Evolutionary conservation across 2,888 invertebrate species (phyloP).

Genomic region (Euzetes globulus): DNA sequence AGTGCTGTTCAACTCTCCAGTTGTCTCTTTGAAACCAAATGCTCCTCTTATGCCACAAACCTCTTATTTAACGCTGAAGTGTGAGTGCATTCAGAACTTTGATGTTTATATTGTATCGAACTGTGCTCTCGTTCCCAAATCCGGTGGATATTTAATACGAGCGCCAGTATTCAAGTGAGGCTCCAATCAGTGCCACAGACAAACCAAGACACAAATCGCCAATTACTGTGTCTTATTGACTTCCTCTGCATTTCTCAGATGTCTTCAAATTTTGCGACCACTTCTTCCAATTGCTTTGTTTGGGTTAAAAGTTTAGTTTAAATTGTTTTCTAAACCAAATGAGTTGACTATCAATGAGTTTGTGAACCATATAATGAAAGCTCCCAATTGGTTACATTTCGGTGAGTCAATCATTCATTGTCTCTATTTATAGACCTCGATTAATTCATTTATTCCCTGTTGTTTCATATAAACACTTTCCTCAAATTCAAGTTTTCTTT

Average conservation of each 20-base stretch:
- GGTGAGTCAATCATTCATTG: neutral
- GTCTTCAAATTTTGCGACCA: neutral
- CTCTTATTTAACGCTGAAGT: neutral
- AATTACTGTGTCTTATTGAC: neutral
- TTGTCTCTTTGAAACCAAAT: neutral
- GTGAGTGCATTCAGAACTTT: neutral
- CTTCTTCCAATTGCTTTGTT: neutral
- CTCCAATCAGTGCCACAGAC: neutral
- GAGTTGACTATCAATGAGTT: neutral
- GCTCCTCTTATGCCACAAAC: neutral
- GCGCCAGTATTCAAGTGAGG: neutral
- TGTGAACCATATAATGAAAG: neutral
- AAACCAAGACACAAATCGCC: neutral
- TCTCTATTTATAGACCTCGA: neutral
- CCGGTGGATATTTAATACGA: conserved; percentile 4
- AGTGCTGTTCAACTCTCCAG: conserved; percentile 4
- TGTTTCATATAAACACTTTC: neutral
- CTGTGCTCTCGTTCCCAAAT: neutral
- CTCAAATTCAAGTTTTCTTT: no score
- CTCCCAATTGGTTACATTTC: neutral
- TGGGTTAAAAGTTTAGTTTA: neutral
- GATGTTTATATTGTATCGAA: conserved; percentile 19
- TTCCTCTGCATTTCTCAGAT: neutral
- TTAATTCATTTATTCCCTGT: neutral
- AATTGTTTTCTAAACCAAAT: no score